These are phyloP conservation scores for Calyptomena viridis DNA, from an alignment of 2,113 vertebrate genomes.

Conservation along the genomic window DNA sequence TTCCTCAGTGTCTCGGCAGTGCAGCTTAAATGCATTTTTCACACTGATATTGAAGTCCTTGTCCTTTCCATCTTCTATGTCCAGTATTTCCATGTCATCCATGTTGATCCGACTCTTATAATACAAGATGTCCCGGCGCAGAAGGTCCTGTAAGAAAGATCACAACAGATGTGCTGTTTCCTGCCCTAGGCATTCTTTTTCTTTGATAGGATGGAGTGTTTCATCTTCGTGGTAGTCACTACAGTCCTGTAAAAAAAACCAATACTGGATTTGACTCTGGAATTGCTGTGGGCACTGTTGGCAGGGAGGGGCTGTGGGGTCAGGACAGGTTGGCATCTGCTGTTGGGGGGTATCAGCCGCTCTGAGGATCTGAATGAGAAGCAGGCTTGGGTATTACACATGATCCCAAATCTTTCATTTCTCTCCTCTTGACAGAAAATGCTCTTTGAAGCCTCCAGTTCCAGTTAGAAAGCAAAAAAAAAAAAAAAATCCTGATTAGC, in stretches of 20 bases:
- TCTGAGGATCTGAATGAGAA: not conserved
- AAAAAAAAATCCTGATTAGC: not conserved
- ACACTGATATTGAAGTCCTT: conserved; percentile 88
- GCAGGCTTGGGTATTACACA: not conserved
- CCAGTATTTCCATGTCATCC: conserved; percentile 87
- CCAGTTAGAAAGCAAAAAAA: not conserved
- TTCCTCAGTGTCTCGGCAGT: conserved; percentile 74
- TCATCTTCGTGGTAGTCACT: not conserved
- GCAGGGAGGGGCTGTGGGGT: not conserved
- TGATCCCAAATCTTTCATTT: not conserved
- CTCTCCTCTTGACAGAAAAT: not conserved
- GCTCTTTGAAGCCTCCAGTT: not conserved
- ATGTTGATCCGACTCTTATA: conserved; percentile 91
- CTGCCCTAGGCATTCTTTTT: not conserved
- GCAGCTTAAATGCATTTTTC: conserved; percentile 89
- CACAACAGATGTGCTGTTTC: not conserved
- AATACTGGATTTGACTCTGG: not conserved
- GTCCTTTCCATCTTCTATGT: conserved; percentile 91
- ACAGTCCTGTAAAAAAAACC: not conserved
- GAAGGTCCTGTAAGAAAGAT: conserved; percentile 82
- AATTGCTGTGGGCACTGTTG: not conserved
- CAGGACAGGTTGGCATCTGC: not conserved
- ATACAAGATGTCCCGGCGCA: conserved; percentile 90
- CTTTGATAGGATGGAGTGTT: not conserved
- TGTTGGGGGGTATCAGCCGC: rapidly evolving